Base-by-base conservation (phyloP, 2,797 vertebrate species). In the Pipistrellus pygmaeus region DNA sequence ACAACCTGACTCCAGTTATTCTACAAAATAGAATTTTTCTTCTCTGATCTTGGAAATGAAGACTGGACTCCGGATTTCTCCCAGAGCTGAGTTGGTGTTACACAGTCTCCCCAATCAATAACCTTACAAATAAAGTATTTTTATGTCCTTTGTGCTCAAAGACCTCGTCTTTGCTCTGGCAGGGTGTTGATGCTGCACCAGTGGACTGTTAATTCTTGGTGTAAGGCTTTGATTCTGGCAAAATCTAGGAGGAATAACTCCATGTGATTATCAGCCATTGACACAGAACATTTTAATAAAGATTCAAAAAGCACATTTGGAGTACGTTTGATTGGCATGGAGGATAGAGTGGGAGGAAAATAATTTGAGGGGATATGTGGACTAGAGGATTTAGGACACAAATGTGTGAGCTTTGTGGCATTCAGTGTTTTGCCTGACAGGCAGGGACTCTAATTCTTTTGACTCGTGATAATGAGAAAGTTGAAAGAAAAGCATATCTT, bases 401-500 rank as follows among this genome's bases (percentile, higher is more conserved):
- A 44, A 60, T n/a, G n/a, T n/a, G 44, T 60, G 64, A 85, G 62
- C 69, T 57, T 18, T 80, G 38, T 1, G 53, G 15, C 27, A 8
- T 60, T 13, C 17, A 13, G 0, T n/a, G 8, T 81, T 86, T 87
- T 91, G 53, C 15, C 23, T 53, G 14, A 91, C 13, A 72, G 44
- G 53, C 53, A 72, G n/a, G 10, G 18, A 35, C 30, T 84, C 57
- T 2, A 44, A 80, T 87, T 77, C 64, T 94, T 86, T 64, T 44
- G 48, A 23, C 7, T 44, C 77, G 10, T 72, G 25, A 53, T 64
- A 90, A 85, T 72, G 51, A 46, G 55, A 92, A 95, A 83, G 48
- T 91, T 75, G 57, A 83, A 95, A 83, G 75, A 88, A 93, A 95
- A 92, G 62, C 44, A 30, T 78, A 38, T 55, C 44, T 83, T 69